Evolutionary conservation across 2,113 vertebrate species (phyloP).

Genomic region (Ovibos moschatus): DNA sequence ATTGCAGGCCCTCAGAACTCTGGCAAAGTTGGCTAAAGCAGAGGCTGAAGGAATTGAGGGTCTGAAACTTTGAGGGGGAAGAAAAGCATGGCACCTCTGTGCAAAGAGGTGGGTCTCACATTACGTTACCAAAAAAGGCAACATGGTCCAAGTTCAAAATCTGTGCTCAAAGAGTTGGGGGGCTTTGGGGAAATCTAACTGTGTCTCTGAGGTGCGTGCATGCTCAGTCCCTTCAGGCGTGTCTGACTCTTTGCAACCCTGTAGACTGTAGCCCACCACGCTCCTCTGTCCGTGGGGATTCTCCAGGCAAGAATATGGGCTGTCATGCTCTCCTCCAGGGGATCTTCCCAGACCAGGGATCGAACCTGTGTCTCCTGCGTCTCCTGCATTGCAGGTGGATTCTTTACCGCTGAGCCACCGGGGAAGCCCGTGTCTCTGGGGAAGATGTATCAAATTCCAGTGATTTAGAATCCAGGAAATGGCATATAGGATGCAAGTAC

Average conservation of each 20-base stretch:
- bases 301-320: background rate
- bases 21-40: background rate
- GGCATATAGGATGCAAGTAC: background rate
- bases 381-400: background rate
- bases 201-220: background rate
- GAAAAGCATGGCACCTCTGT: background rate
- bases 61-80: background rate
- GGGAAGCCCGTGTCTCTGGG: background rate
- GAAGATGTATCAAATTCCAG: background rate
- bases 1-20: background rate
- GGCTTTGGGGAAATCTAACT: background rate
- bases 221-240: background rate
- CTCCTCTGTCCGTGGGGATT: background rate
- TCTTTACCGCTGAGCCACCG: background rate
- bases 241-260: background rate
- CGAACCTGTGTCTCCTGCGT: background rate
- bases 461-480: constrained; percentile 27
- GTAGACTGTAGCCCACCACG: background rate
- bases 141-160: background rate
- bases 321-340: background rate
- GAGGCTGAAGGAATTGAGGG: background rate
- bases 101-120: background rate
- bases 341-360: background rate
- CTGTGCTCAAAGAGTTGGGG: background rate
- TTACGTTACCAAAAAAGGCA: background rate